Evolutionary conservation across 1,140 invertebrate genomes (phyloP).

Genomic region (Drosophila nikananu): DNA sequence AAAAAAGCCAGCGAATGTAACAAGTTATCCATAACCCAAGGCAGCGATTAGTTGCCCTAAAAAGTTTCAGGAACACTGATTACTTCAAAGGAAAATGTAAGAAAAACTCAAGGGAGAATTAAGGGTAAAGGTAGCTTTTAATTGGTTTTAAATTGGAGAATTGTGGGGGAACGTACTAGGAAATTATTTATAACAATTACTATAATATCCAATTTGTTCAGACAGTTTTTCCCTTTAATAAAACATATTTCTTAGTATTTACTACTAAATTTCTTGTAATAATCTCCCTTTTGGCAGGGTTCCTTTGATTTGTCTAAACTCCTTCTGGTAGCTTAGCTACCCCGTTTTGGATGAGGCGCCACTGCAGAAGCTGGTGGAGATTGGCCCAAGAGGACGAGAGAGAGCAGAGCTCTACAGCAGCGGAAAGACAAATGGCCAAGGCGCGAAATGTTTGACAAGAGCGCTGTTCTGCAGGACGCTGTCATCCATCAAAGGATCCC

Average conservation of each 20-base stretch:
- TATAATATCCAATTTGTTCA: too few relatives aligned
- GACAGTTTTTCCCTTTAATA: neutral
- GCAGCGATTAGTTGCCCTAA: conserved; percentile 43
- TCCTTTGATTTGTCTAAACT: neutral
- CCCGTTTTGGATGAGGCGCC: neutral
- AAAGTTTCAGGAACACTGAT: neutral
- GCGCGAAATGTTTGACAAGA: conserved; percentile 77
- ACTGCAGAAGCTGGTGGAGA: conserved; percentile 9
- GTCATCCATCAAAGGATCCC: conserved; percentile 68
- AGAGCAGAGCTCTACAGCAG: neutral
- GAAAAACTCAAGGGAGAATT: neutral
- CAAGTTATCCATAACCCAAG: conserved; percentile 21
- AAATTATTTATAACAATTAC: neutral
- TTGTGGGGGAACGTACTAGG: neutral
- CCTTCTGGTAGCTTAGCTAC: conserved; percentile 1
- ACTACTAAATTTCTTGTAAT: neutral
- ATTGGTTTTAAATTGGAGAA: conserved; percentile 5
- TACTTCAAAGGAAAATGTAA: neutral
- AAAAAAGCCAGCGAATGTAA: conserved; percentile 8
- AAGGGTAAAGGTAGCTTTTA: neutral
- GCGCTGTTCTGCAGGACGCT: conserved; percentile 31
- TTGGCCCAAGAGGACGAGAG: neutral
- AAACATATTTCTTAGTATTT: neutral
- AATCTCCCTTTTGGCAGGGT: neutral
- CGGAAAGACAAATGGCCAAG: conserved; percentile 76